phyloP scores from a whole-genome alignment of 2,888 invertebrate species.

The Hylaea fasciaria region DNA sequence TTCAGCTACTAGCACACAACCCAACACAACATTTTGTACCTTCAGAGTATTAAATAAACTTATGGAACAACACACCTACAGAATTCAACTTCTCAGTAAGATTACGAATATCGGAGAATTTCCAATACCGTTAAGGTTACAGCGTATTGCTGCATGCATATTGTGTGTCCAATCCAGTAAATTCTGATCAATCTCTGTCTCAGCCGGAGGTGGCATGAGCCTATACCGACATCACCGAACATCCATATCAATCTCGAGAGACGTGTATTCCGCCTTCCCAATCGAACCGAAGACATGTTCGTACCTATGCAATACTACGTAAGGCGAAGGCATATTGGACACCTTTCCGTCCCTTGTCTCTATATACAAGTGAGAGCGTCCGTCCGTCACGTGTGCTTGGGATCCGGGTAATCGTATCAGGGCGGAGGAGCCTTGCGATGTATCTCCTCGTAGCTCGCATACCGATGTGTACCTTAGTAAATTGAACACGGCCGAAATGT shows the following conservation, averaged over 20 bases:
- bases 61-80: background rate
- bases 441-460: constrained; percentile 33
- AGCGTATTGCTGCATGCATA: constrained; percentile 16
- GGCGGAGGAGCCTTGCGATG: constrained; percentile 23
- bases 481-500: constrained; percentile 30
- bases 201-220: constrained; percentile 12
- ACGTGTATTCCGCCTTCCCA: background rate
- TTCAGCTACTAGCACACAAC: background rate
- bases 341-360: constrained; percentile 23
- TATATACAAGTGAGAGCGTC: constrained; percentile 32
- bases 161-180: constrained; percentile 31
- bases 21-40: background rate
- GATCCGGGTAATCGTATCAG: constrained; percentile 39
- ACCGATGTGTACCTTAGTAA: constrained; percentile 33
- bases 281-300: constrained; percentile 15
- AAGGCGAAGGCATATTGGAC: constrained; percentile 20
- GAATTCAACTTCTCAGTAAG: constrained; percentile 3
- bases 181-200: constrained; percentile 26
- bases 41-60: background rate
- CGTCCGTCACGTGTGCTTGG: constrained; percentile 37
- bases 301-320: constrained; percentile 10
- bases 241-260: constrained; percentile 9
- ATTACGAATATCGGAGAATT: constrained; percentile 6
- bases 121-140: constrained; percentile 22
- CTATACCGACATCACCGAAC: constrained; percentile 14